These are phyloP conservation scores for Nyctalus aviator DNA, from an alignment of 2,797 vertebrate genomes.

Conservation along the genomic window DNA sequence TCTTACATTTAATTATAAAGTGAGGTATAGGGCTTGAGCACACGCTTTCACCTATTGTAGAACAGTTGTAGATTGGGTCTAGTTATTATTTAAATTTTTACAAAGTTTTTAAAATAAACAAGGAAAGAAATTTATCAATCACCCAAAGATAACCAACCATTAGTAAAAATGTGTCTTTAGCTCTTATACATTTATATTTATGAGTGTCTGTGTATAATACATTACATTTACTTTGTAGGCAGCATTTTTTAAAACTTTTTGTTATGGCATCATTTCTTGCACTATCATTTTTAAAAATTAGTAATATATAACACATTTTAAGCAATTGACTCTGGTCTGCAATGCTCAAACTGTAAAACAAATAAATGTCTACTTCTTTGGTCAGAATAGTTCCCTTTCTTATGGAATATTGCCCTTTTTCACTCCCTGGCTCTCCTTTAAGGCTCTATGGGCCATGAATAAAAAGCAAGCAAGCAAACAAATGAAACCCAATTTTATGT, in stretches of 20 bases:
- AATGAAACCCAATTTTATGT: neutral
- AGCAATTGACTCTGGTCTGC: neutral
- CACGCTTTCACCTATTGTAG: neutral
- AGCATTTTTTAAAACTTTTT: neutral
- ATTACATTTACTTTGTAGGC: neutral
- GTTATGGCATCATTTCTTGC: neutral
- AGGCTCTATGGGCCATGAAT: neutral
- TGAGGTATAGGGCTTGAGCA: neutral
- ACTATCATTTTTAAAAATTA: neutral
- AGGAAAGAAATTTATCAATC: neutral
- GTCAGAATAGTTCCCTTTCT: neutral
- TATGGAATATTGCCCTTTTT: neutral
- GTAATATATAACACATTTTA: neutral
- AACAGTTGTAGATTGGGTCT: neutral
- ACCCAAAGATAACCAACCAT: neutral
- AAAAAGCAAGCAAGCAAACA: neutral
- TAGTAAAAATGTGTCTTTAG: neutral
- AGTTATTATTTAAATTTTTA: slow-evolving; percentile 14
- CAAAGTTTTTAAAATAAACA: neutral
- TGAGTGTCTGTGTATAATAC: neutral
- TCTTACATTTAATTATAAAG: neutral
- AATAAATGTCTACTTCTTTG: neutral
- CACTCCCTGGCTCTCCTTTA: neutral
- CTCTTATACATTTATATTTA: neutral
- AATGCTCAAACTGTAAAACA: neutral